Conservation (phyloP, 2,888 invertebrate species). For the Lathronympha strigana region DNA sequence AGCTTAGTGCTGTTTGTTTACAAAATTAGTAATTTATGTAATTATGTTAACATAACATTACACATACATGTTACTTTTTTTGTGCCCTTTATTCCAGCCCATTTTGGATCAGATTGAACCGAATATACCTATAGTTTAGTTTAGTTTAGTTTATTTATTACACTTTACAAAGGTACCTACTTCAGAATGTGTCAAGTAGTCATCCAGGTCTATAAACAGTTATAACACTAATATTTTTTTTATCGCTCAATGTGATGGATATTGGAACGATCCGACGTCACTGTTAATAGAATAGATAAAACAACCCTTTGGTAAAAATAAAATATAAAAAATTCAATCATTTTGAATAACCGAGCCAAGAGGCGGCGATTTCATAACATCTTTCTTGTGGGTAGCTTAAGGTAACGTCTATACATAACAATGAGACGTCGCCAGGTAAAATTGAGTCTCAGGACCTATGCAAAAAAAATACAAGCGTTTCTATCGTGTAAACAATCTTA, state of each 20-base stretch:
- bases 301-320: too few relatives aligned
- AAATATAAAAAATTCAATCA: not conserved
- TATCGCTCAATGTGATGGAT: too few relatives aligned
- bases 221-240: too few relatives aligned
- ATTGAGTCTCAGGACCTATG: slow-evolving; percentile 23
- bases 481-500: slow-evolving; percentile 47
- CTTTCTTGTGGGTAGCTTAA: slow-evolving; percentile 11
- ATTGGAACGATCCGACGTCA: too few relatives aligned
- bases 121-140: too few relatives aligned
- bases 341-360: not conserved
- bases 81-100: not conserved
- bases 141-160: too few relatives aligned
- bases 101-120: not conserved
- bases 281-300: too few relatives aligned
- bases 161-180: too few relatives aligned
- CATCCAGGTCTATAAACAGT: too few relatives aligned
- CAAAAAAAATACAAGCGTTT: slow-evolving; percentile 48
- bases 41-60: slow-evolving; percentile 4
- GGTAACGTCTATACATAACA: slow-evolving; percentile 15
- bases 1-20: not conserved
- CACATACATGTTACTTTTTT: too few relatives aligned
- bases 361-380: not conserved
- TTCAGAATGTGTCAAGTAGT: too few relatives aligned
- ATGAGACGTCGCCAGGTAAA: slow-evolving; percentile 25
- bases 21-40: not conserved